Percentiles rank a stretch among this genome's conserved stretches.
phyloP scores from a whole-genome alignment of 2,113 vertebrate genomes.

The Eublepharis macularius region DNA sequence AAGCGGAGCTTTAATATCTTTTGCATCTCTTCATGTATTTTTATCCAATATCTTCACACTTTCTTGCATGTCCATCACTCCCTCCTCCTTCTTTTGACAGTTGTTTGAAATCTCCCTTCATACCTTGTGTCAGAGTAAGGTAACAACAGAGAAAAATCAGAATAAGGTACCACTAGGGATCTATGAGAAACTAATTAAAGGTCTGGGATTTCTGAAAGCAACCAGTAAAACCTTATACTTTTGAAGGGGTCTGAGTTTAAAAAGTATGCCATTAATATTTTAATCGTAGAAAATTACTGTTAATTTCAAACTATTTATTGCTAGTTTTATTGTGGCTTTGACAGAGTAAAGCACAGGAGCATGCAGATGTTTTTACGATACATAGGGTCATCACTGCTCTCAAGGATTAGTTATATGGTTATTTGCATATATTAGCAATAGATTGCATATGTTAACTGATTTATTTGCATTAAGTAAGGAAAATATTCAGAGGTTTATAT shows the following conservation, averaged over 20 bases:
- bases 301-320: background rate
- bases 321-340: background rate
- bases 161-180: no score
- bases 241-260: background rate
- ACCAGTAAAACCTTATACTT: background rate
- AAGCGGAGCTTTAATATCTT: no score
- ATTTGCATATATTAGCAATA: background rate
- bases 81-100: no score
- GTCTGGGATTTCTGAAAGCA: background rate
- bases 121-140: no score
- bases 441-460: background rate
- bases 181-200: conserved; percentile 6
- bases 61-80: no score
- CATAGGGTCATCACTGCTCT: background rate
- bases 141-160: no score
- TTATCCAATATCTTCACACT: no score
- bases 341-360: background rate
- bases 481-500: background rate
- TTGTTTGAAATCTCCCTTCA: no score
- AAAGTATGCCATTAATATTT: conserved; percentile 7
- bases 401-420: background rate
- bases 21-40: no score
- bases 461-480: background rate
- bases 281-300: background rate
- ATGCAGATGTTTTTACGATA: background rate